Percentiles rank a stretch among this genome's conserved stretches.
These are phyloP conservation scores for Penaeus vannamei DNA, from an alignment of 1,140 invertebrate species.

Conservation along the genomic window DNA sequence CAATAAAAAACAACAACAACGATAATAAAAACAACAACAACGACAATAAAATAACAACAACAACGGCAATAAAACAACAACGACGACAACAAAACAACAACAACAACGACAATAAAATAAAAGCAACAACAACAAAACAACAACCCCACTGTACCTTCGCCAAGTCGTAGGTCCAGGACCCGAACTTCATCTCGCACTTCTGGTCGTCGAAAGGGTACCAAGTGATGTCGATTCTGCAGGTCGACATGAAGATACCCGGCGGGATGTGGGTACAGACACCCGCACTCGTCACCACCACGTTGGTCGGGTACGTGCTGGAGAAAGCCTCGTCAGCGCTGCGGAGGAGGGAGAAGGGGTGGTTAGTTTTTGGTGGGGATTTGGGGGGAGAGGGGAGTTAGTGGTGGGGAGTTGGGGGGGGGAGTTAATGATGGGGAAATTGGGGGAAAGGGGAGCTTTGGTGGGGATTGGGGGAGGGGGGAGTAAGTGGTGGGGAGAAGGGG, in stretches of 20 bases:
- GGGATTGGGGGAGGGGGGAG: no score
- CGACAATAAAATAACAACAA: no score
- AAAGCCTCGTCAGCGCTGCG: conserved; percentile 97
- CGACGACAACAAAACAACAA: neutral
- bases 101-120: neutral
- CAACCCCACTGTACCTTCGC: conserved; percentile 80
- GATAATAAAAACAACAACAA: no score
- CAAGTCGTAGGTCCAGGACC: conserved; percentile 95
- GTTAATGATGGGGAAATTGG: no score
- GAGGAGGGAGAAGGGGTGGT: neutral
- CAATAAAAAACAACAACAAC: no score
- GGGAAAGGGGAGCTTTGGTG: no score
- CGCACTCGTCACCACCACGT: conserved; percentile 95
- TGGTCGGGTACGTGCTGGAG: conserved; percentile 97
- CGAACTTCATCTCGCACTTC: conserved; percentile 96
- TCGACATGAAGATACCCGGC: conserved; percentile 98
- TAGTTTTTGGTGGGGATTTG: neutral
- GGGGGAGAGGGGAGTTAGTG: no score
- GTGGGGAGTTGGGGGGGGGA: no score
- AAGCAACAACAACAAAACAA: neutral
- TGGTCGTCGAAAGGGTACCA: conserved; percentile 99
- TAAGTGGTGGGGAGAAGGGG: no score
- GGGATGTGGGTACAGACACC: conserved; percentile 97
- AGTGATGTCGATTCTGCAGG: conserved; percentile 99
- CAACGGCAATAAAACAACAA: no score